phyloP scores from a whole-genome alignment of 2,888 invertebrate genomes.

The Branchellion lobata region DNA sequence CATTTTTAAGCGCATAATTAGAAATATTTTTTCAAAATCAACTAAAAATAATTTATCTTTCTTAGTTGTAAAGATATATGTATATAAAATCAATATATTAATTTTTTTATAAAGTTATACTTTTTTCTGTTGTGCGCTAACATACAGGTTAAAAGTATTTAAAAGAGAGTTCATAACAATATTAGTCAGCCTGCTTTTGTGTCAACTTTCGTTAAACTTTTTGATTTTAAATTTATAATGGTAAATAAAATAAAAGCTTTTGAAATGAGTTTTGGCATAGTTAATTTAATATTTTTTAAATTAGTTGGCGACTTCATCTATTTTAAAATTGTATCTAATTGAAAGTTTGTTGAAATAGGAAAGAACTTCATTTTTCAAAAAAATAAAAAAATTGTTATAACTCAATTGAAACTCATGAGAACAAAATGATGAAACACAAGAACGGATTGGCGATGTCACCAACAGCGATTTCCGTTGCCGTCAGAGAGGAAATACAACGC shows the following conservation, averaged over 20 bases:
- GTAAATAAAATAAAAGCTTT: not conserved
- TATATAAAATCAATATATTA: not conserved
- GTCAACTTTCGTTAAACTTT: no score
- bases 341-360: not conserved
- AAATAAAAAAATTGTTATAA: no score
- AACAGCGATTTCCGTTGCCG: slow-evolving; percentile 39
- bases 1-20: slow-evolving; percentile 1
- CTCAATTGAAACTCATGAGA: no score
- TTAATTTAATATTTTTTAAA: no score
- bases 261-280: not conserved
- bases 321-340: not conserved
- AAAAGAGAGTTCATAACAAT: not conserved
- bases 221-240: no score
- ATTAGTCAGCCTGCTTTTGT: not conserved
- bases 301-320: not conserved
- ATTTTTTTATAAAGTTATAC: not conserved
- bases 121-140: not conserved
- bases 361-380: no score
- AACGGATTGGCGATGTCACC: slow-evolving; percentile 20
- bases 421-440: no score
- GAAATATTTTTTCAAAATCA: not conserved
- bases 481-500: slow-evolving; percentile 49
- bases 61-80: no score
- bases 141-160: slow-evolving; percentile 4
- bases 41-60: no score